Base-by-base conservation (phyloP, 23 tunicate species). In the Oikopleura vanhoeffeni region DNA sequence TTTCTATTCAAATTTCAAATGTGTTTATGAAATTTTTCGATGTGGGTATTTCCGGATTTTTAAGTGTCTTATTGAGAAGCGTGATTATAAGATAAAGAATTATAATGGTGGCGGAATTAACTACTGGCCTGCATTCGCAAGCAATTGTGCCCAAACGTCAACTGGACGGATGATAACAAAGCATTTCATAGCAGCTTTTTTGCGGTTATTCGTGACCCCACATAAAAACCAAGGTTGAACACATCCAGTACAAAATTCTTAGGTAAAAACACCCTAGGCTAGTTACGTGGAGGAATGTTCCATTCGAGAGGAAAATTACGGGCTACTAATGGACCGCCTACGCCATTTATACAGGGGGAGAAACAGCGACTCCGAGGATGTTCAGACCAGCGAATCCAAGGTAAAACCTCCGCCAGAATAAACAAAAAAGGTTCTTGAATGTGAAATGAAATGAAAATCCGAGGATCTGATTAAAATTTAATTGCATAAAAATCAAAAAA, bases 261-360 rank as follows among this genome's bases (percentile, higher is more conserved):
- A 30, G 98, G 98, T 40, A 90, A 83, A 1, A 41, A 39, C n/a
- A 95, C 96, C 8, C 91, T 41, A 1, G 85, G 85, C 39, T 27
- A 76, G 39, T 87, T 86, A 30, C 85, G 67, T 94, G 98, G 13
- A 94, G 85, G 41, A 84, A 83, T 0, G 98, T 94, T 67, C 95
- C 90, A 2, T 90, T 86, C 42, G 95, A 82, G 85, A 89, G 86
- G 24, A 95, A 90, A 71, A 90, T 90, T n/a, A 94, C 95, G n/a
- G 1, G 98, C 98, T 24, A 89, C 98, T 33, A 94, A 77, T 75
- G 90, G 90, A 0, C 98, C 98, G 0, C 98, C 98, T 0, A 94
- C 95, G 3, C 98, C 98, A 83, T 90, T 90, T 36, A 94, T 90
- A 1, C 90, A 88, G 0, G 98, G 98, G 3, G 91, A 76, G 83